Evolutionary conservation across 2,888 invertebrate genomes (phyloP).

Genomic region (Ischnura elegans): DNA sequence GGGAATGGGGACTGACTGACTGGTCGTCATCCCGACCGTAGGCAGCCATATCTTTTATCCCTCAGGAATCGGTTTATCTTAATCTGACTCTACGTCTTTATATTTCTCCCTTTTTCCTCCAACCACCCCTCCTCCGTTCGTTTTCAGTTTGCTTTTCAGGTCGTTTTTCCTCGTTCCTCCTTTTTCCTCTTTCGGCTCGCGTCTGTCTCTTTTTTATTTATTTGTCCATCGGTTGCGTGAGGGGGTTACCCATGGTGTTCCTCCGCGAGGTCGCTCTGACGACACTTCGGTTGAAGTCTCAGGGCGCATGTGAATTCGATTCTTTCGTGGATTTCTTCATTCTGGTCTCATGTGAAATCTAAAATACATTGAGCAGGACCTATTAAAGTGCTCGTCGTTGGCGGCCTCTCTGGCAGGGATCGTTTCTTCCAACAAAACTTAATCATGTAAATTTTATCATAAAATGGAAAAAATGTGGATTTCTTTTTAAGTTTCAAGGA

Average conservation of each 20-base stretch:
- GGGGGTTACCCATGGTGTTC: background rate
- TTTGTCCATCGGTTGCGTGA: constrained; percentile 51
- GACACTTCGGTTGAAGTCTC: background rate
- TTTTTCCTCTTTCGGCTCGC: background rate
- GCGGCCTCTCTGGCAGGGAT: too few species aligned
- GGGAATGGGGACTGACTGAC: constrained; percentile 46
- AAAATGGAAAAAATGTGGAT: too few species aligned
- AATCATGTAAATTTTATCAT: too few species aligned
- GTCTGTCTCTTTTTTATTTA: background rate
- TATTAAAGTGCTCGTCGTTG: too few species aligned
- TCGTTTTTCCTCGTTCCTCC: background rate
- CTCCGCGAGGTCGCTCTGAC: constrained; percentile 30
- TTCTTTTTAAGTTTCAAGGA: too few species aligned
- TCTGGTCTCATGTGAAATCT: background rate
- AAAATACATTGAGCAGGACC: too few species aligned
- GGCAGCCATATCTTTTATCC: constrained; percentile 63
- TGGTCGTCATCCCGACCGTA: constrained; percentile 53
- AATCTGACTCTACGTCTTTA: constrained; percentile 67
- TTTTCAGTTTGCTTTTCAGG: background rate
- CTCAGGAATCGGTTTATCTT: constrained; percentile 65
- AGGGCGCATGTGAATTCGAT: background rate
- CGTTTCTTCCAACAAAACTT: too few species aligned
- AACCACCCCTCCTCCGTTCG: background rate
- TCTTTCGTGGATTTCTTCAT: background rate
- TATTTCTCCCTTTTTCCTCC: constrained; percentile 30